Conservation (phyloP, 2,113 vertebrate genomes). For the Laticauda laticaudata region DNA sequence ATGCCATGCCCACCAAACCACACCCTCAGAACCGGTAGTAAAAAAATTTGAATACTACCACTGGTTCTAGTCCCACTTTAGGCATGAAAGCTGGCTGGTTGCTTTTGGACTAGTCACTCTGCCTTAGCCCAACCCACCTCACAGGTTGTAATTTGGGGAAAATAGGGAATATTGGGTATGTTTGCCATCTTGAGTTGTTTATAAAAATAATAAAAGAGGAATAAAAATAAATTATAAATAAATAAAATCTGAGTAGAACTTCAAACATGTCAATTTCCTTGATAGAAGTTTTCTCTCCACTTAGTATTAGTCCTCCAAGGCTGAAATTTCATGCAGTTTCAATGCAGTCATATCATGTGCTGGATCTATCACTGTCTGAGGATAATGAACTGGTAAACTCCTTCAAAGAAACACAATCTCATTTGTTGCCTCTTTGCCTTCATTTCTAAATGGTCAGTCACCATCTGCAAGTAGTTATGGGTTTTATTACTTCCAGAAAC, state of each 20-base stretch:
- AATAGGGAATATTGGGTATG: not conserved
- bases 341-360: not conserved
- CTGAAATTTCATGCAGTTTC: not conserved
- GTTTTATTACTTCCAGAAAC: constrained; percentile 49
- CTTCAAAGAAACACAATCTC: constrained; percentile 15
- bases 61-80: too few relatives aligned
- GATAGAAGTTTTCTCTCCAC: not conserved
- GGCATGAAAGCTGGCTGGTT: too few relatives aligned
- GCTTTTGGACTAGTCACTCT: too few relatives aligned
- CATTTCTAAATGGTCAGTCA: constrained; percentile 6
- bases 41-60: too few relatives aligned
- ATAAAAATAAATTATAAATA: not conserved
- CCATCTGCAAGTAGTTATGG: constrained; percentile 49
- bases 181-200: not conserved
- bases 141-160: too few relatives aligned
- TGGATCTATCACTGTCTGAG: not conserved
- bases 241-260: not conserved
- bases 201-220: not conserved
- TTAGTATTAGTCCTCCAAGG: not conserved
- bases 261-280: constrained; percentile 9
- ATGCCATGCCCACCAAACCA: too few relatives aligned
- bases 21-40: too few relatives aligned
- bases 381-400: not conserved
- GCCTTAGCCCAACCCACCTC: too few relatives aligned
- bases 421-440: constrained; percentile 4